These are phyloP conservation scores for Dicyrtoma fusca DNA, from an alignment of 2,888 invertebrate genomes.

Conservation along the genomic window DNA sequence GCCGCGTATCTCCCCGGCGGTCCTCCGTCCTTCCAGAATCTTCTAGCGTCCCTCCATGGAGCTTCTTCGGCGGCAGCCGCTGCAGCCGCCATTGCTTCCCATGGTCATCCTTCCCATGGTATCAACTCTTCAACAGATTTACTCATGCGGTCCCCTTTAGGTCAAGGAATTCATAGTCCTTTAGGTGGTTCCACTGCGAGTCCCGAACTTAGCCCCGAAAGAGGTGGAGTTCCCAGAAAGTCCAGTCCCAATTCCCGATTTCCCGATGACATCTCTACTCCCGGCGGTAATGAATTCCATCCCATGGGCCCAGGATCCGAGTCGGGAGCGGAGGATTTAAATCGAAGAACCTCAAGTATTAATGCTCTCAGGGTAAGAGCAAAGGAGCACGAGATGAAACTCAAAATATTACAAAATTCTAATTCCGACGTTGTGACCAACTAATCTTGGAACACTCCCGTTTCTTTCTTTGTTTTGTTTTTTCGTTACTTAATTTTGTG, in stretches of 20 bases:
- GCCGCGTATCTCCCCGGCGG: slow-evolving; percentile 66
- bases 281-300: slow-evolving; percentile 26
- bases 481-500: too few species aligned
- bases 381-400: slow-evolving; percentile 82
- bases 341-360: slow-evolving; percentile 82
- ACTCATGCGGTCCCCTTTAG: slow-evolving; percentile 32
- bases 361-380: slow-evolving; percentile 85
- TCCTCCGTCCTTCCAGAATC: slow-evolving; percentile 75
- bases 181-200: slow-evolving; percentile 44
- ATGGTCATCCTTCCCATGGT: slow-evolving; percentile 28
- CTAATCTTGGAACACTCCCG: not conserved
- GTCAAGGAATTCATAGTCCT: slow-evolving; percentile 25
- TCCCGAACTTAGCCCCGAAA: slow-evolving; percentile 49
- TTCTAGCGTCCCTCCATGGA: slow-evolving; percentile 71
- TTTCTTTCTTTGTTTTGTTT: too few species aligned
- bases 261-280: slow-evolving; percentile 31
- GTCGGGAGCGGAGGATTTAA: slow-evolving; percentile 68
- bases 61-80: slow-evolving; percentile 54
- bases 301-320: slow-evolving; percentile 22
- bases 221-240: slow-evolving; percentile 37
- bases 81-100: slow-evolving; percentile 43
- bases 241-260: slow-evolving; percentile 38
- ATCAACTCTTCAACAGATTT: slow-evolving; percentile 30
- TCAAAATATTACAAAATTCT: slow-evolving; percentile 63
- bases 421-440: slow-evolving; percentile 36